Evolutionary conservation across 2,113 vertebrate species (phyloP), one percentile per base, ranked within the genome.

Genomic region (Microtus pennsylvanicus): DNA sequence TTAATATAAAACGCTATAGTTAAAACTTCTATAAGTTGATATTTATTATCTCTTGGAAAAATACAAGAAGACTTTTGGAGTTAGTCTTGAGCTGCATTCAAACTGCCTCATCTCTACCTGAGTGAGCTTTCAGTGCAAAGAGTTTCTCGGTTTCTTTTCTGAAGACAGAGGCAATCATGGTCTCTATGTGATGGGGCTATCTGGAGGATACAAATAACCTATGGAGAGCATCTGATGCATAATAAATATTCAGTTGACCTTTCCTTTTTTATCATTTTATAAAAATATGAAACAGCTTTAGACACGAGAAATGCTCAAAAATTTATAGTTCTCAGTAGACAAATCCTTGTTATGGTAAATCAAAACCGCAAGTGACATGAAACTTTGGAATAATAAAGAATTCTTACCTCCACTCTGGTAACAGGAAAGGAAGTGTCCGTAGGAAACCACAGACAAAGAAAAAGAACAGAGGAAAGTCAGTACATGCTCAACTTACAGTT

Each of bases 361-460:
- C 75, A 89, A 89, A 94, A 91, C 78, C n/a, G 42, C 16, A 19
- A 74, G n/a, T 45, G 76, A 61, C 69, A 72, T 5, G 42, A 91
- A 96, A 89, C 26, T 80, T n/a, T 72, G 24, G 33, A 35, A 74
- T 42, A 82, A 38, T 65, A 93, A 42, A 4, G 70, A 7, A 69
- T 80, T 97, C 99, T 99, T 99, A 99, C 99, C 99, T 99, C 99
- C 99, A 99, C 94, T 99, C 99, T 99, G 94, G 52, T 96, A 97
- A 97, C 98, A 82, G 76, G 52, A 97, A 91, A 98, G 7, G 93
- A 97, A 94, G 70, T 74, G 91, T 82, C 97, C 96, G 96, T 47
- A 94, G 96, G 92, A 88, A 97, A 61, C 81, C 97, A 94, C 76
- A 95, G 95, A 97, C 65, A 80, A 94, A 95, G 97, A 50, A 67